phyloP scores from a whole-genome alignment of 2,113 vertebrate species.

The Apodemus speciosus region DNA sequence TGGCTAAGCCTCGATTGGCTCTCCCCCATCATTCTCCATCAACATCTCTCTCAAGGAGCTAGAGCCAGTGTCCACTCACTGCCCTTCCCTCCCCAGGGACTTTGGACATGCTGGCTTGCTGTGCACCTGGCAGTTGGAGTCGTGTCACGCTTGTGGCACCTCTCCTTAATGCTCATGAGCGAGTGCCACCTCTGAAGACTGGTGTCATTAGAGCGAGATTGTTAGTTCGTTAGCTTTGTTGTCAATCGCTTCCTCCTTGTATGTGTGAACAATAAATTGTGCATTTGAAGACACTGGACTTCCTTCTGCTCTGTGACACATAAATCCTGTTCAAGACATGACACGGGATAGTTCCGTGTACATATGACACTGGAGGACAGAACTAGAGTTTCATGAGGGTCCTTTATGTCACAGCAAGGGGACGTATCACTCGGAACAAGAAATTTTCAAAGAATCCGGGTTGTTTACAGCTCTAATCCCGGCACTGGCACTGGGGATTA shows the following conservation, averaged over 20 bases:
- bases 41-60: not conserved
- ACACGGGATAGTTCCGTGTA: not conserved
- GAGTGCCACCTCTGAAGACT: not conserved
- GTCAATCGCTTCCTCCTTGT: not conserved
- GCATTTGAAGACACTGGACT: not conserved
- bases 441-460: not conserved
- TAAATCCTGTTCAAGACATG: not conserved
- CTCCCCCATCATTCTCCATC: not conserved
- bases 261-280: not conserved
- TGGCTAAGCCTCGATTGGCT: not conserved
- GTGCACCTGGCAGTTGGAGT: not conserved
- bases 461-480: not conserved
- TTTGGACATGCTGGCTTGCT: not conserved
- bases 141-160: not conserved
- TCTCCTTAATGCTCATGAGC: not conserved
- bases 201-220: not conserved
- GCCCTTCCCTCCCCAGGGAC: not conserved
- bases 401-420: not conserved
- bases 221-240: not conserved
- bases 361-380: not conserved
- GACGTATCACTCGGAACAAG: not conserved
- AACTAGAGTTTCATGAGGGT: not conserved
- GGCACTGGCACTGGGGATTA: not conserved
- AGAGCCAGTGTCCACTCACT: no score
- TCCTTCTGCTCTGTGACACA: not conserved